Evolutionary conservation across 2,888 invertebrate species (phyloP), one percentile per base, ranked within the genome.

Genomic region (Perithous albicinctus): DNA sequence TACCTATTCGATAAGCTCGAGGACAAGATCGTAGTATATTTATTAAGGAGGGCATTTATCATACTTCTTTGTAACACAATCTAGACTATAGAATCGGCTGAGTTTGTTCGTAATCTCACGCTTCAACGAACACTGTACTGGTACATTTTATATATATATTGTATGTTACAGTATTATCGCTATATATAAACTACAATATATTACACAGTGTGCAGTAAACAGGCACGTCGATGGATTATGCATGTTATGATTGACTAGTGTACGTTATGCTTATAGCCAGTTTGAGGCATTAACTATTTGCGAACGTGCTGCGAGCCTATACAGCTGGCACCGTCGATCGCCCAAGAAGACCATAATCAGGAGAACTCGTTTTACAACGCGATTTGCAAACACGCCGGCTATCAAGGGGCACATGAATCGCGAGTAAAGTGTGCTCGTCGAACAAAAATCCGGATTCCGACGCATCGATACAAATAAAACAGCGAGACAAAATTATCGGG

Each of bases 41-140:
- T 69, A 38, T 77, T 43, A 43, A 63, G 18, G 7, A 23, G 69
- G 41, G 38, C 41, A 70, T 77, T 67, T 67, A 80, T 77, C 77
- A 51, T 54, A 15, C 64, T 51, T 77, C 72, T 72, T 72, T 67
- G 72, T 80, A 72, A 23, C 72, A 76, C 59, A 80, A 66, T 59
- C 41, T 69, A 54, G 20, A 18, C 4, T 29, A 38, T 59, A 20
- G 12, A 38, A 61, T 70, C 61, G 29, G 18, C 67, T 41, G 72
- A 80, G 77, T 88, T 88, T 87, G 87, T 87, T 82, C 83, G 85
- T 84, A 86, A 89, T 90, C 89, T 88, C 86, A 88, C 86, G 88
- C 86, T 86, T 78, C 85, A 80, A 79, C 82, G 87, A 85, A 78
- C 87, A 85, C 78, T 82, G 85, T 83, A 85, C 72, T 82, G 80